phyloP scores from a whole-genome alignment of 2,797 vertebrate species.

The Sebastes cheni region DNA sequence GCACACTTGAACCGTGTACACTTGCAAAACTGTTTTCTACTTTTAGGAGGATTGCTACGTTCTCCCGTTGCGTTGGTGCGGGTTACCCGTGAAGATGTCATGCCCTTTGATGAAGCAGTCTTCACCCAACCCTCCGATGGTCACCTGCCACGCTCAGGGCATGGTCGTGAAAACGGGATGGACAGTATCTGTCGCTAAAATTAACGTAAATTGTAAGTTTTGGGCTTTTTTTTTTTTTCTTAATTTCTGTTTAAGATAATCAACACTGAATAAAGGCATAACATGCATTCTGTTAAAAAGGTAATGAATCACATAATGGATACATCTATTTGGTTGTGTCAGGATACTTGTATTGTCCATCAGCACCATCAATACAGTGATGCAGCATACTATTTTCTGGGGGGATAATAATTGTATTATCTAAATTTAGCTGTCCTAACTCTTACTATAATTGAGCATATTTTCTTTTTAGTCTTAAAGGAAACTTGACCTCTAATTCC shows the following conservation, averaged over 20 bases:
- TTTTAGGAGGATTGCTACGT: conserved; percentile 74
- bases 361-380: neutral
- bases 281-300: neutral
- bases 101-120: conserved; percentile 65
- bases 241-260: neutral
- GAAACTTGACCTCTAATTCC: neutral
- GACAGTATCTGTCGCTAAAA: conserved; percentile 27
- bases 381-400: neutral
- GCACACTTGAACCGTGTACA: neutral
- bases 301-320: neutral
- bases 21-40: neutral
- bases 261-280: neutral
- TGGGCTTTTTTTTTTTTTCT: neutral
- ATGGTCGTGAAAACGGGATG: conserved; percentile 77
- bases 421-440: neutral
- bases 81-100: conserved; percentile 76
- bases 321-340: no score
- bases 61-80: conserved; percentile 74
- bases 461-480: neutral
- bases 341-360: neutral
- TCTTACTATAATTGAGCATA: neutral
- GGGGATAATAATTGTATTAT: no score
- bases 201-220: conserved; percentile 76
- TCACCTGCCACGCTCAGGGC: conserved; percentile 74
- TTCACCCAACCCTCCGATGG: conserved; percentile 64